Conservation (phyloP, 2,113 vertebrate genomes). For the Chionomys nivalis region DNA sequence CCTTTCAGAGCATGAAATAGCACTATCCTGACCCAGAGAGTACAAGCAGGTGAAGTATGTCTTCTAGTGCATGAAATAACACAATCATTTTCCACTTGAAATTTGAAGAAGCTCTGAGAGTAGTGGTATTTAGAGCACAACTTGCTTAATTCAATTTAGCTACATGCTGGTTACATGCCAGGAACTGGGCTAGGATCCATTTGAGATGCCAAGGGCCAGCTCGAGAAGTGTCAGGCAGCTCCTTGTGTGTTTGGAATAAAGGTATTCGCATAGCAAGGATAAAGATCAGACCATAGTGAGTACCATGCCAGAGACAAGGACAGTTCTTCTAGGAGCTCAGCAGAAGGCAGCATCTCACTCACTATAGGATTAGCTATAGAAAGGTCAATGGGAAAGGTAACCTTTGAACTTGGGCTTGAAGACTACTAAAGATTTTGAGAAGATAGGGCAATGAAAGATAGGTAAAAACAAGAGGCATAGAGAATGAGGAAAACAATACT, state of each 20-base stretch:
- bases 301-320: not conserved
- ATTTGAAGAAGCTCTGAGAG: not conserved
- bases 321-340: not conserved
- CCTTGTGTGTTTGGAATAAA: not conserved
- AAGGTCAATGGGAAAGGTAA: not conserved
- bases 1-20: constrained; percentile 53
- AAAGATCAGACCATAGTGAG: not conserved
- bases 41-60: constrained; percentile 28
- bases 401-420: not conserved
- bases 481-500: not conserved
- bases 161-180: not conserved
- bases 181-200: not conserved
- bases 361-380: not conserved
- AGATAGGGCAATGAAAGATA: not conserved
- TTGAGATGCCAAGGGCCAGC: not conserved
- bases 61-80: constrained; percentile 59
- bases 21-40: not conserved
- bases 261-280: not conserved
- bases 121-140: not conserved
- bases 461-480: not conserved
- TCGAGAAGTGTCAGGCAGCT: not conserved
- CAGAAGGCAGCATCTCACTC: not conserved
- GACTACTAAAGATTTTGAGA: not conserved
- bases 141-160: constrained; percentile 60
- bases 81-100: constrained; percentile 45